A percentile compares a stretch with the other conserved stretches of the same genome.
Conservation (phyloP, 2,888 invertebrate species). For the Uloborus plumipes region DNA sequence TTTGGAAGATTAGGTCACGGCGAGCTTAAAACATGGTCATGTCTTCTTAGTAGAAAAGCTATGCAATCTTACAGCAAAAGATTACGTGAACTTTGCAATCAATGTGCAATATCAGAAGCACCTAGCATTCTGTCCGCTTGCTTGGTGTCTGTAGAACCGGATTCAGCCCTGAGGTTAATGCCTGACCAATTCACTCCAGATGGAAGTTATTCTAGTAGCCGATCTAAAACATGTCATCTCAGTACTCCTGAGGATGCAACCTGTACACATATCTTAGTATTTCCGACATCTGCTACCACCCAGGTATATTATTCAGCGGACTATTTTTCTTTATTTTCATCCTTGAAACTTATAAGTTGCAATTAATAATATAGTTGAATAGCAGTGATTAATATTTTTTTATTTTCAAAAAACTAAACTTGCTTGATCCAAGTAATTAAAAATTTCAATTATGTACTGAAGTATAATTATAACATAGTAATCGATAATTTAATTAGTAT, state of each 20-base stretch:
- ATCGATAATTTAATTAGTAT: too few species aligned
- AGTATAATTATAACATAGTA: too few species aligned
- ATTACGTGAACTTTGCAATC: constrained; percentile 90
- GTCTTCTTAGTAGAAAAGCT: constrained; percentile 90
- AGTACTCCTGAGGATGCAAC: constrained; percentile 96
- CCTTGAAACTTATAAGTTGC: too few species aligned
- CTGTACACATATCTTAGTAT: constrained; percentile 97
- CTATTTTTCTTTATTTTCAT: too few species aligned
- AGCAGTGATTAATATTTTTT: too few species aligned
- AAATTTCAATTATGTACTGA: too few species aligned
- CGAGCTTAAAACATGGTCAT: constrained; percentile 97
- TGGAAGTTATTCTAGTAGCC: constrained; percentile 87
- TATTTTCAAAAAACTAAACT: too few species aligned
- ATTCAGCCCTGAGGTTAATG: constrained; percentile 88
- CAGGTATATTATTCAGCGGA: constrained; percentile 76
- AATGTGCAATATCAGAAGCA: constrained; percentile 86
- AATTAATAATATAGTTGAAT: too few species aligned
- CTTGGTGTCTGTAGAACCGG: constrained; percentile 94
- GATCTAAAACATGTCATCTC: constrained; percentile 82
- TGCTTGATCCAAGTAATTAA: too few species aligned
- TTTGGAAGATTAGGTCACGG: constrained; percentile 98
- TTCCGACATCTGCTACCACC: constrained; percentile 95
- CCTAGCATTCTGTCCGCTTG: constrained; percentile 98
- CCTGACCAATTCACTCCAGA: constrained; percentile 93
- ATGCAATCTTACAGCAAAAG: constrained; percentile 87